phyloP scores from a whole-genome alignment of 2,113 vertebrate genomes.

The Panthera tigris region DNA sequence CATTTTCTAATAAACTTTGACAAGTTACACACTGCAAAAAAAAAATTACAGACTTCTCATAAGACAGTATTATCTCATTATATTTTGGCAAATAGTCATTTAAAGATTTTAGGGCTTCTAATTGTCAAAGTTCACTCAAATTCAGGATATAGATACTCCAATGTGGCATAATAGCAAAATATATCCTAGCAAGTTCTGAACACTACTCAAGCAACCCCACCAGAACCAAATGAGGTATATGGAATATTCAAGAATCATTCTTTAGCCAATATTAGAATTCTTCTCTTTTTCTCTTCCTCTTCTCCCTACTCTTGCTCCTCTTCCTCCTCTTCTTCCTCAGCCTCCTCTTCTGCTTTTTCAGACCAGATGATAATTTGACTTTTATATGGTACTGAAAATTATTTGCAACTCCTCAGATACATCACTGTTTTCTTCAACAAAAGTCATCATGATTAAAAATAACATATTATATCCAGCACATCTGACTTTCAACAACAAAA shows the following conservation, averaged over 20 bases:
- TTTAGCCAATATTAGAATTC: neutral
- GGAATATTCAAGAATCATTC: neutral
- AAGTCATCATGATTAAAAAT: neutral
- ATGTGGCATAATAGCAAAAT: neutral
- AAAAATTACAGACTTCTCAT: neutral
- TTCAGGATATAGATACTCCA: neutral
- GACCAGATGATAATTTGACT: neutral
- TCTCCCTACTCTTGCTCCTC: neutral
- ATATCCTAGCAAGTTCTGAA: neutral
- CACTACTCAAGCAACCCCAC: neutral
- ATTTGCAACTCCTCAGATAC: neutral
- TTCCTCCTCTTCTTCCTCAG: fast-evolving
- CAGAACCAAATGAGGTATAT: neutral
- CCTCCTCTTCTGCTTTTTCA: neutral
- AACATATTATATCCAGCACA: neutral
- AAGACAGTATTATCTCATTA: neutral
- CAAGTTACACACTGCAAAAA: neutral
- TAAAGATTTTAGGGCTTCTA: neutral
- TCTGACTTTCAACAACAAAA: neutral
- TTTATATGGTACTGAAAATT: neutral
- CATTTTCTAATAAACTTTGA: neutral
- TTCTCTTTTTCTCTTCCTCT: neutral
- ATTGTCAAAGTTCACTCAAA: neutral
- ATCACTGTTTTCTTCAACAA: neutral
- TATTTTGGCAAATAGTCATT: neutral